Percentiles rank a stretch among this genome's conserved stretches.
Evolutionary conservation across 2,888 invertebrate genomes (phyloP).

Genomic region (Dasypogon diadema): DNA sequence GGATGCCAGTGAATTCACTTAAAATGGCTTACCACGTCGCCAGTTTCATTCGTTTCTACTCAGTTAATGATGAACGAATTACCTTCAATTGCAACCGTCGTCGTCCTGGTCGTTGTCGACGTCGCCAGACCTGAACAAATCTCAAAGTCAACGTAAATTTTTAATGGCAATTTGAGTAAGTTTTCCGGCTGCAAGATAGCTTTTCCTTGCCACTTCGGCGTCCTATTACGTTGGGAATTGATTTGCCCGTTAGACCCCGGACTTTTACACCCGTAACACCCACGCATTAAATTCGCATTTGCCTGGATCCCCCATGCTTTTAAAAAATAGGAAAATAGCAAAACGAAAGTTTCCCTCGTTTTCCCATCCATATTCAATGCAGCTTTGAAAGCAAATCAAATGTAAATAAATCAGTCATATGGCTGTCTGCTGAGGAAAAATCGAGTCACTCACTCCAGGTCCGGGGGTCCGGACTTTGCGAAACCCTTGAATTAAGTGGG

Average conservation of each 20-base stretch:
- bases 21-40: background rate
- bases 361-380: background rate
- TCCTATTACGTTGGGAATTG: no score
- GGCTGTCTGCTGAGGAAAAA: background rate
- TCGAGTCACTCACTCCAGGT: background rate
- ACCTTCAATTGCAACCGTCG: background rate
- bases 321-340: background rate
- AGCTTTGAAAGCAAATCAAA: background rate
- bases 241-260: no score
- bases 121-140: no score
- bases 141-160: background rate
- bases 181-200: no score
- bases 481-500: background rate
- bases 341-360: background rate
- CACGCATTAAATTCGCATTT: background rate
- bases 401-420: conserved; percentile 18
- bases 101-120: no score
- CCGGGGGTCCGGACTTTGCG: no score
- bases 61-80: background rate
- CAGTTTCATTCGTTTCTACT: background rate
- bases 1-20: background rate
- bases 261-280: background rate
- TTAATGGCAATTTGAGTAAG: background rate
- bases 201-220: no score
- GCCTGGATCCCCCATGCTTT: background rate